Evolutionary conservation across 1,140 invertebrate species (phyloP), one percentile per base, ranked within the genome.

Genomic region (Papilio aristodemus): DNA sequence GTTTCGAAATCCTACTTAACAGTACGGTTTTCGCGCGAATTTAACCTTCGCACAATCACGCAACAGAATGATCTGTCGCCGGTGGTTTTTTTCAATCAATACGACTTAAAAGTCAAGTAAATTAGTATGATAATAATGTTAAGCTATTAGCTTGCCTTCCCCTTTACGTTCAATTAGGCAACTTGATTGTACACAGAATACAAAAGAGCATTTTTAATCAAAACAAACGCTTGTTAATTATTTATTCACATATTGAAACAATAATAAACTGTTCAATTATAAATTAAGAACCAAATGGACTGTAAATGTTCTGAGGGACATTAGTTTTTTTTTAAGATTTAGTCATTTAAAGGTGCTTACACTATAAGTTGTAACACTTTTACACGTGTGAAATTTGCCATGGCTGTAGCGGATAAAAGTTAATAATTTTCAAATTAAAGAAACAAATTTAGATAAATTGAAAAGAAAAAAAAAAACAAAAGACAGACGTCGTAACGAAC

Each of bases 171-270:
- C 25, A 36, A 36, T 66, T 46, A 43, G 14, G 7, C n/a, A 13
- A 70, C 27, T 39, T 36, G 43, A 41, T 41, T 32, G 39, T 68
- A 13, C 41, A 25, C 19, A 22, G 69, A 67, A 71, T 71, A 67
- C 36, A 67, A 71, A 71, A 27, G 37, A 70, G 46, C 37, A 39
- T 54, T 27, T 54, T 64, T 70, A 70, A 70, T 64, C 10, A 37
- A 63, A 57, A 25, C 37, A 58, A 13, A 27, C 41, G 22, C 19
- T 27, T 17, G 8, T 66, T 66, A 50, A 14, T 19, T 50, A 50
- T 66, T 41, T 4, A 19, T 3, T 32, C 50, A 46, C 63, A 41
- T 50, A 66, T 36, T 14, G 8, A 46, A 46, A 27, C 57, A 59
- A 46, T 50, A 66, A 46, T 41, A 66, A 46, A 46, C 25, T 36